Evolutionary conservation across 2,888 invertebrate species (phyloP).

Genomic region (Busseola fusca): DNA sequence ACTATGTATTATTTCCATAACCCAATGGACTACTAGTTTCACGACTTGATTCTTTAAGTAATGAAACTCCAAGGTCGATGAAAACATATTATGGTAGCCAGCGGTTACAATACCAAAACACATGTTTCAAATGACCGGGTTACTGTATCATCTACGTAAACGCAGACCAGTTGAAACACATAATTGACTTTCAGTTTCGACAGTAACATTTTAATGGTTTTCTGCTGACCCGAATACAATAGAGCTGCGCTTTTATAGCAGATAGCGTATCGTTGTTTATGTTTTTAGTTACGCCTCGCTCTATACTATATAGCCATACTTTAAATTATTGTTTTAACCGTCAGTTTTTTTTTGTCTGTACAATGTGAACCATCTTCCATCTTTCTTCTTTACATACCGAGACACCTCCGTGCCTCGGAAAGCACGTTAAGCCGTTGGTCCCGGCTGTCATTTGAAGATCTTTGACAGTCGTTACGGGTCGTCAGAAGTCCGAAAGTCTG

Average conservation of each 20-base stretch:
- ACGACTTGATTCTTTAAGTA: background rate
- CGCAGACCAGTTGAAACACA: slow-evolving; percentile 15
- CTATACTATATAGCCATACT: slow-evolving; percentile 7
- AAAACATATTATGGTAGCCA: slow-evolving; percentile 21
- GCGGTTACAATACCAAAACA: slow-evolving; percentile 22
- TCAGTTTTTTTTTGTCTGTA: no score
- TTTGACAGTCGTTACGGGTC: no score
- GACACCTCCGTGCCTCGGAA: no score
- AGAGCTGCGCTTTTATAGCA: slow-evolving; percentile 5
- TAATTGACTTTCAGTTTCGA: slow-evolving; percentile 52
- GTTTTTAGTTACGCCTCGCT: slow-evolving; percentile 27
- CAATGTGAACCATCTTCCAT: no score
- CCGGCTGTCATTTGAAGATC: no score
- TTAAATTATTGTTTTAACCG: slow-evolving; percentile 2
- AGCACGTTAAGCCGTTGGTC: no score
- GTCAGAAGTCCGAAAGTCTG: no score
- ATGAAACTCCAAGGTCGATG: slow-evolving; percentile 27
- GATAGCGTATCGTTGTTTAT: slow-evolving; percentile 17
- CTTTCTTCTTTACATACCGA: no score
- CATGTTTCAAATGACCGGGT: slow-evolving; percentile 16
- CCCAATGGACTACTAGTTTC: background rate
- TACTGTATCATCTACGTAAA: slow-evolving; percentile 16
- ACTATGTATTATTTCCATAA: background rate
- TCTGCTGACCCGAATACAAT: slow-evolving; percentile 43
- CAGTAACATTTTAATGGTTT: slow-evolving; percentile 36